Conservation (phyloP, 2,797 vertebrate species). For the Diplodus sargus region DNA sequence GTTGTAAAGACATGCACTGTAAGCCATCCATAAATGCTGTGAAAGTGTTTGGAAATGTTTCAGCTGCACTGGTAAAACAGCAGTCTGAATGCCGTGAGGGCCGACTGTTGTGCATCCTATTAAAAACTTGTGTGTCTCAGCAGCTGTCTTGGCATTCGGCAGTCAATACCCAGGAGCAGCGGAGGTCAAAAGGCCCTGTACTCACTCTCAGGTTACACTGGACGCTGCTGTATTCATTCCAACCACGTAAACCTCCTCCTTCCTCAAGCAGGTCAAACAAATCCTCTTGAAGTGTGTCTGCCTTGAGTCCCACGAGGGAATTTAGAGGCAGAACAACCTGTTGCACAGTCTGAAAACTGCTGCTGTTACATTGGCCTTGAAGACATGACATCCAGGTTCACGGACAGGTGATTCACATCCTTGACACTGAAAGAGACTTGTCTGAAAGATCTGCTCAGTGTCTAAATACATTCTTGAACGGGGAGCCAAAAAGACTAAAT, state of each 20-base stretch:
- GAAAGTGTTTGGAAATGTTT: slow-evolving; percentile 37
- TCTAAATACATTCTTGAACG: neutral
- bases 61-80: slow-evolving; percentile 25
- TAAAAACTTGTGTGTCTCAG: slow-evolving; percentile 55
- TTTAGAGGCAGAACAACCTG: slow-evolving; percentile 28
- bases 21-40: slow-evolving; percentile 15
- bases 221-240: slow-evolving; percentile 48
- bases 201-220: slow-evolving; percentile 58
- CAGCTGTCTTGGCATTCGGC: slow-evolving; percentile 59
- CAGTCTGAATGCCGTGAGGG: slow-evolving; percentile 11
- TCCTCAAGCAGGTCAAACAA: slow-evolving; percentile 62
- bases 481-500: neutral
- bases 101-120: slow-evolving; percentile 35
- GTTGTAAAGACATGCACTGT: slow-evolving; percentile 24
- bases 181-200: slow-evolving; percentile 49
- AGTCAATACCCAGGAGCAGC: slow-evolving; percentile 54
- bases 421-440: neutral
- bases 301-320: slow-evolving; percentile 18
- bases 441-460: neutral
- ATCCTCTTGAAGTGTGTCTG: slow-evolving; percentile 55
- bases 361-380: slow-evolving; percentile 10
- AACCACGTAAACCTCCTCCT: slow-evolving; percentile 46
- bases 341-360: slow-evolving; percentile 40
- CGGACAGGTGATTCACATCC: slow-evolving; percentile 14
- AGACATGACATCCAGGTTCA: slow-evolving; percentile 19